phyloP scores from a whole-genome alignment of 2,888 invertebrate species.

The Aphodius sticticus region DNA sequence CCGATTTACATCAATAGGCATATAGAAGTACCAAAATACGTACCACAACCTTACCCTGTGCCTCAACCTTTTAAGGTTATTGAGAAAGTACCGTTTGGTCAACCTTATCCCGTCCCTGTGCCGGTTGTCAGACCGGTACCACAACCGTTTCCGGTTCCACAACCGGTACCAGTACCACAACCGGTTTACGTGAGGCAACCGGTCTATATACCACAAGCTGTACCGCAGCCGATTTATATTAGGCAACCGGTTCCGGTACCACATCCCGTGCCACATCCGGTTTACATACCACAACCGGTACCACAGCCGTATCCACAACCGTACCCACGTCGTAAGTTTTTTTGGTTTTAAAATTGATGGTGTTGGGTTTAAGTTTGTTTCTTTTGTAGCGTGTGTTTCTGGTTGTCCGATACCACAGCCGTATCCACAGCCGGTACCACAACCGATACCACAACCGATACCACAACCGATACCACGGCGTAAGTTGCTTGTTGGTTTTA shows the following conservation, averaged over 20 bases:
- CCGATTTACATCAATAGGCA: not conserved
- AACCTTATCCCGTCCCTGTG: slow-evolving; percentile 5
- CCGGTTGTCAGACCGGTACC: slow-evolving; percentile 14
- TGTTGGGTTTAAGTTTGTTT: not conserved
- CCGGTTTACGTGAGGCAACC: slow-evolving; percentile 13
- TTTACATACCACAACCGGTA: slow-evolving; percentile 15
- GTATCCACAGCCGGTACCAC: not conserved
- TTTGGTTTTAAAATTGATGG: not conserved
- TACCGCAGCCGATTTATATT: slow-evolving; percentile 9
- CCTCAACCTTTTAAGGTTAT: not conserved
- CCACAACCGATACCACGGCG: slow-evolving; percentile 4
- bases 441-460: not conserved
- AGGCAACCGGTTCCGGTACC: slow-evolving; percentile 17
- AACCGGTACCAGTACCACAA: slow-evolving; percentile 13
- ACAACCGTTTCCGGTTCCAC: slow-evolving; percentile 5
- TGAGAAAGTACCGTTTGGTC: not conserved
- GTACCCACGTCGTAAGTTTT: slow-evolving; percentile 9
- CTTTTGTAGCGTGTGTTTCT: not conserved
- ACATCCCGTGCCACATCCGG: slow-evolving; percentile 7
- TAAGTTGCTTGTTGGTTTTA: not conserved
- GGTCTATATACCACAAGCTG: not conserved
- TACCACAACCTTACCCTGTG: slow-evolving; percentile 8
- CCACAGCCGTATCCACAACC: not conserved
- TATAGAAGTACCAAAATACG: not conserved
- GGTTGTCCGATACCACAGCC: not conserved